Percentiles rank a stretch among this genome's conserved stretches.
Conservation (phyloP, 2,797 vertebrate genomes). For the Falco rusticolus region DNA sequence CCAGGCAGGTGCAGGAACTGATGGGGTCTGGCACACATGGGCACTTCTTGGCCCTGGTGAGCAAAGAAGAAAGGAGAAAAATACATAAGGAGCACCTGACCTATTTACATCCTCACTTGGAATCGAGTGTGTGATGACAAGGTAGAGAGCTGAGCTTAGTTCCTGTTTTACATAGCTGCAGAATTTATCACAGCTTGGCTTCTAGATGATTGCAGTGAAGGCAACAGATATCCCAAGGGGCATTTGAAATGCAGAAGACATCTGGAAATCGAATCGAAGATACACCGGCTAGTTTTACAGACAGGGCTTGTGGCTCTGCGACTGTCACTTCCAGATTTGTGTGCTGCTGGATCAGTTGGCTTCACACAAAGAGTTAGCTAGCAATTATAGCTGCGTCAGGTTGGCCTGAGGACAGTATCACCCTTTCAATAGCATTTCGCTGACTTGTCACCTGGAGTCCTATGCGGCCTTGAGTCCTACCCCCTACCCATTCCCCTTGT, state of each 20-base stretch:
- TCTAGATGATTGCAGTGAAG: neutral
- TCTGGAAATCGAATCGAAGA: neutral
- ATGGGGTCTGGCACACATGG: neutral
- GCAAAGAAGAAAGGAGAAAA: neutral
- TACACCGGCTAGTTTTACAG: neutral
- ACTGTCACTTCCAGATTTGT: neutral
- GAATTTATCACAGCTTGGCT: neutral
- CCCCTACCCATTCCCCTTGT: neutral
- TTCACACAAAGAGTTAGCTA: neutral
- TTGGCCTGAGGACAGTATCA: neutral
- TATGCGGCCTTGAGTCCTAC: neutral
- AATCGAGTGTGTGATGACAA: neutral
- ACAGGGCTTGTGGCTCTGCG: accelerated
- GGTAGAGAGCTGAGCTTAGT: neutral
- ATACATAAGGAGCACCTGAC: accelerated
- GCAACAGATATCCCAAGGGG: neutral
- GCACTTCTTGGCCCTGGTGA: accelerated
- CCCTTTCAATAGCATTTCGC: neutral
- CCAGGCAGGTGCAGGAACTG: too few relatives aligned
- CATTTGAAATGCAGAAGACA: neutral
- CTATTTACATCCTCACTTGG: neutral
- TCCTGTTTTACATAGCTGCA: neutral
- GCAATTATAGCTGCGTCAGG: neutral
- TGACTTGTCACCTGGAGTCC: neutral
- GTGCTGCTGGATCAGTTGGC: neutral